These are phyloP conservation scores for Pituophis catenifer DNA, from an alignment of 2,113 vertebrate genomes.

Conservation along the genomic window DNA sequence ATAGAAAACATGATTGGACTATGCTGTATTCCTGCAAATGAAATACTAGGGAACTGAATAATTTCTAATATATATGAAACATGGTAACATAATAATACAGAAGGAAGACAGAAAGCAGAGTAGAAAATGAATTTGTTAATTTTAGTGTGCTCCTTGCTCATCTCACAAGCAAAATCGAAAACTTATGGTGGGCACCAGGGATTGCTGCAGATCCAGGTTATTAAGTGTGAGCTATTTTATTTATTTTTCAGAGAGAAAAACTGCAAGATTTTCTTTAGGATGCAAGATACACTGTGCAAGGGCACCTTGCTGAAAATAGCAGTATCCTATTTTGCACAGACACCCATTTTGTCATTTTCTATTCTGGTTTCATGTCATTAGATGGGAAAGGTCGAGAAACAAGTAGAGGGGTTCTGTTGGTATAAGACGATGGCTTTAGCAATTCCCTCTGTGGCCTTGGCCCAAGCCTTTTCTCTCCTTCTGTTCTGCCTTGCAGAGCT, in stretches of 20 bases:
- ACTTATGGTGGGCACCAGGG: slow-evolving; percentile 62
- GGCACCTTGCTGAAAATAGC: not conserved
- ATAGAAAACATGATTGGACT: slow-evolving; percentile 70
- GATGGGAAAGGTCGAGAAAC: not conserved
- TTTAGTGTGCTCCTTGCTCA: slow-evolving; percentile 74
- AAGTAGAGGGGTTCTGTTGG: no score
- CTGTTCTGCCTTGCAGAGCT: not conserved
- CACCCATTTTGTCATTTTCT: not conserved
- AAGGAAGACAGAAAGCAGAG: slow-evolving; percentile 57
- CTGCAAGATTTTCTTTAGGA: not conserved
- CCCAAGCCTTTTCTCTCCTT: not conserved
- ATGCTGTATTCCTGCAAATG: slow-evolving; percentile 69
- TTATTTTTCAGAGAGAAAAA: not conserved
- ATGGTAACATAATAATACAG: slow-evolving; percentile 72
- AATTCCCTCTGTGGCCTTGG: not conserved
- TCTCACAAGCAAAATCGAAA: slow-evolving; percentile 52
- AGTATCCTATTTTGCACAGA: not conserved
- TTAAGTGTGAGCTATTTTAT: not conserved
- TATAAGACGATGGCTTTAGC: not conserved
- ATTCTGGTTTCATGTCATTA: not conserved
- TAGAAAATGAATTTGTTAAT: slow-evolving; percentile 72
- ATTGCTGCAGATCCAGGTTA: not conserved
- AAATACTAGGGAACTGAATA: slow-evolving; percentile 48
- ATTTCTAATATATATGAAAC: slow-evolving; percentile 68
- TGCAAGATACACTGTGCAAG: not conserved